Conservation (phyloP, 2,113 vertebrate genomes). For the Pseudopipra pipra region DNA sequence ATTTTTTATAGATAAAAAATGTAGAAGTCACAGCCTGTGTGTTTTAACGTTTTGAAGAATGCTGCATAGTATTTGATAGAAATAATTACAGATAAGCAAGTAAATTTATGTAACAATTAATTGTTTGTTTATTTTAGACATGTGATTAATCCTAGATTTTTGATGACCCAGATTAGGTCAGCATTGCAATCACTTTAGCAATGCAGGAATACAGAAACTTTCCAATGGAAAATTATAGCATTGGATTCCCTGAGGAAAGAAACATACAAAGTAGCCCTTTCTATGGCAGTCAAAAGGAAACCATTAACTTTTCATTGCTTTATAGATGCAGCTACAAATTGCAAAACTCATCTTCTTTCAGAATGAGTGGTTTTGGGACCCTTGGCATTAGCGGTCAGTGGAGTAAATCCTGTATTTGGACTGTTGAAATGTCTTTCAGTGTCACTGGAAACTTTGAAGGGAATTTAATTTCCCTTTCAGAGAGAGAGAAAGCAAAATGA, state of each 20-base stretch:
- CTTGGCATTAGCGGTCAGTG: neutral
- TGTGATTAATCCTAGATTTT: neutral
- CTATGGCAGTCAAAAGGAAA: conserved; percentile 7
- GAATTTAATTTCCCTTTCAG: neutral
- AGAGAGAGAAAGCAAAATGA: neutral
- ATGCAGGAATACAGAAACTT: neutral
- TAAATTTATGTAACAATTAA: neutral
- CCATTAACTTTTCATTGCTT: conserved; percentile 28
- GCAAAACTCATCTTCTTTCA: neutral
- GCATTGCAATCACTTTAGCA: neutral
- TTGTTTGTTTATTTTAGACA: neutral
- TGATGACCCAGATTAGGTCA: neutral
- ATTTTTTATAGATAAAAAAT: neutral
- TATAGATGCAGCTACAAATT: neutral
- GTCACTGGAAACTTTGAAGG: neutral
- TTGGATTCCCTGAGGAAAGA: neutral
- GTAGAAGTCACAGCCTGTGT: neutral
- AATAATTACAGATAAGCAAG: neutral
- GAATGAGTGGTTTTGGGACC: neutral
- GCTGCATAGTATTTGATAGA: neutral
- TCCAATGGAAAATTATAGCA: conserved; percentile 27
- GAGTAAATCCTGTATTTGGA: neutral
- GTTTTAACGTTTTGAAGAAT: neutral
- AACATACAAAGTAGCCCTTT: conserved; percentile 7
- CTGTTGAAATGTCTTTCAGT: neutral